phyloP scores from a whole-genome alignment of 2,113 vertebrate genomes.

The Ophiodon elongatus region DNA sequence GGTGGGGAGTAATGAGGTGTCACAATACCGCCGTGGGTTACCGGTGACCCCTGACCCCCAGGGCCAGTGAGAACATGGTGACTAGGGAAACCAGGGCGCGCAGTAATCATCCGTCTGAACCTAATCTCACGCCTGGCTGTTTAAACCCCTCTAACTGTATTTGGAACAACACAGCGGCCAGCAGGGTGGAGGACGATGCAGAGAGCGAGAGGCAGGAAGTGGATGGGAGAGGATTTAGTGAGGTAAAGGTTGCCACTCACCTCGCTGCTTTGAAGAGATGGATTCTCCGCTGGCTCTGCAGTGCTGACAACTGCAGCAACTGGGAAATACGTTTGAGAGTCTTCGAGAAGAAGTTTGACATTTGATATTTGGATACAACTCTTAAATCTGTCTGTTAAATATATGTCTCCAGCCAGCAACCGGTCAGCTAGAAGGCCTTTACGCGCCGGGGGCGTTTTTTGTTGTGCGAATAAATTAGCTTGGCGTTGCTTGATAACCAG shows the following conservation, averaged over 20 bases:
- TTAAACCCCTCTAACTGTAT: slow-evolving; percentile 50
- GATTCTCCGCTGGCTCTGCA: not conserved
- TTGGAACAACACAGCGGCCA: slow-evolving; percentile 27
- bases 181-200: slow-evolving; percentile 15
- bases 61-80: slow-evolving; percentile 59
- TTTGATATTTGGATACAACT: not conserved
- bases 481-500: not conserved
- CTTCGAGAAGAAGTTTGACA: not conserved
- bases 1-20: slow-evolving; percentile 74
- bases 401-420: not conserved
- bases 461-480: not conserved
- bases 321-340: not conserved
- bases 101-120: slow-evolving; percentile 56
- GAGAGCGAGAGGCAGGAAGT: not conserved
- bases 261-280: slow-evolving; percentile 9
- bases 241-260: slow-evolving; percentile 12
- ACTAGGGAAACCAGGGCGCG: slow-evolving; percentile 41
- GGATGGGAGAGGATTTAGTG: not conserved
- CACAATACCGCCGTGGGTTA: slow-evolving; percentile 57
- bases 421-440: not conserved
- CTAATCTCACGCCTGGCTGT: slow-evolving; percentile 62
- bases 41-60: slow-evolving; percentile 63
- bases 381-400: not conserved
- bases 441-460: no score
- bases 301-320: slow-evolving; percentile 6